Base-by-base conservation (phyloP, 1,140 invertebrate genomes). In the Tetragnatha versicolor region DNA sequence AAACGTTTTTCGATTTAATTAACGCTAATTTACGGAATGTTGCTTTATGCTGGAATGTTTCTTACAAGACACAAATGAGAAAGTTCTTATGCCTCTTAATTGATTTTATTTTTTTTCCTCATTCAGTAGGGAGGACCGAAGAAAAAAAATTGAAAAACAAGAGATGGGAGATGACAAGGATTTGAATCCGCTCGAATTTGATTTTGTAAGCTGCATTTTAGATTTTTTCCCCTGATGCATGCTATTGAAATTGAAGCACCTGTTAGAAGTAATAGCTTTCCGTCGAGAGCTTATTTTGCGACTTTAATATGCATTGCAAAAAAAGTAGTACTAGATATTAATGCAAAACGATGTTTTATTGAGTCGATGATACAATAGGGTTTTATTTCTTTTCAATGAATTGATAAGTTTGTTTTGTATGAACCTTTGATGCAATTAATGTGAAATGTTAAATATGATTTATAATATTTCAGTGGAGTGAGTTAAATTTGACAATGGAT, bases 21-120 rank as follows among this genome's bases (percentile, higher is more conserved):
- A 65, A 45, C 39, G 61, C 20, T 45, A 27, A 65, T 65, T 65
- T 45, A 65, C 9, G 39, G 45, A 65, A 65, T 45, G 61, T 17
- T 20, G 6, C 14, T 60, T 60, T 17, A 60, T 33, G 27, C n/a
- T 12, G 17, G 27, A n/a, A 33, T 60, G 31, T n/a, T 33, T 60
- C 55, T 14, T 12, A n/a, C 35, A 53, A 53, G 49, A 53, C 22
- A n/a, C n/a, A n/a, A 22, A 12, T 6, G 49, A 53, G 20, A 25
- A n/a, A 10, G 22, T 53, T 53, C 27, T 53, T 53, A n/a, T n/a
- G n/a, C n/a, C n/a, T n/a, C n/a, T n/a, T n/a, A n/a, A n/a, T 53
- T 20, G 9, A 22, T 51, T 20, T 51, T 2, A 51, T 25, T 53
- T 51, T 51, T 53, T 53, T 27, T 27, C 1, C 5, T 7, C 2